Evolutionary conservation across 1,140 invertebrate species (phyloP).

Genomic region (Drosophila punjabiensis): DNA sequence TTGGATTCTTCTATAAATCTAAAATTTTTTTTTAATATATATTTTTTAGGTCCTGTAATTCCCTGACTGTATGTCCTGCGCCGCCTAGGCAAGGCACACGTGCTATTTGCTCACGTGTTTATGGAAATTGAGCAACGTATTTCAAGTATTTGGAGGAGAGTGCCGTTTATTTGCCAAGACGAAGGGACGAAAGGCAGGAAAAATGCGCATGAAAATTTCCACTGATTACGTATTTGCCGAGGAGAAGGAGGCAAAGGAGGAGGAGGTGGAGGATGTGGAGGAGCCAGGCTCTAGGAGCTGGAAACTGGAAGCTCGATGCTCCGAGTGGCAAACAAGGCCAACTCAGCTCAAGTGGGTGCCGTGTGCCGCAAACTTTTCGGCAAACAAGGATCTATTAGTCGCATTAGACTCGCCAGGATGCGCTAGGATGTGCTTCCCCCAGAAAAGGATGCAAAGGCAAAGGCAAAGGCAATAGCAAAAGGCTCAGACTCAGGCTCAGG

Average conservation of each 20-base stretch:
- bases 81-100: constrained; percentile 50
- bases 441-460: constrained; percentile 2
- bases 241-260: too few relatives aligned
- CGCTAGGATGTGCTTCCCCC: neutral
- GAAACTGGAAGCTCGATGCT: neutral
- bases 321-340: constrained; percentile 27
- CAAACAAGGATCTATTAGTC: constrained; percentile 79
- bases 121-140: constrained; percentile 82
- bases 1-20: neutral
- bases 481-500: neutral
- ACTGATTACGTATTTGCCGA: constrained; percentile 80
- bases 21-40: neutral
- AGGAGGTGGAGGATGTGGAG: too few relatives aligned
- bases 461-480: neutral
- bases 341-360: constrained; percentile 30
- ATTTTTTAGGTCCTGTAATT: neutral
- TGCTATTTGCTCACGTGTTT: constrained; percentile 83
- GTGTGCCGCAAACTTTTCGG: constrained; percentile 49
- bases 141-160: constrained; percentile 66
- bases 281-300: neutral
- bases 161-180: constrained; percentile 61
- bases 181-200: constrained; percentile 35
- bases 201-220: constrained; percentile 77
- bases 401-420: constrained; percentile 69
- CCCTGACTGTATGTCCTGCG: neutral